Base-by-base conservation (phyloP, 1,140 invertebrate genomes). In the Lucilia cuprina region DNA sequence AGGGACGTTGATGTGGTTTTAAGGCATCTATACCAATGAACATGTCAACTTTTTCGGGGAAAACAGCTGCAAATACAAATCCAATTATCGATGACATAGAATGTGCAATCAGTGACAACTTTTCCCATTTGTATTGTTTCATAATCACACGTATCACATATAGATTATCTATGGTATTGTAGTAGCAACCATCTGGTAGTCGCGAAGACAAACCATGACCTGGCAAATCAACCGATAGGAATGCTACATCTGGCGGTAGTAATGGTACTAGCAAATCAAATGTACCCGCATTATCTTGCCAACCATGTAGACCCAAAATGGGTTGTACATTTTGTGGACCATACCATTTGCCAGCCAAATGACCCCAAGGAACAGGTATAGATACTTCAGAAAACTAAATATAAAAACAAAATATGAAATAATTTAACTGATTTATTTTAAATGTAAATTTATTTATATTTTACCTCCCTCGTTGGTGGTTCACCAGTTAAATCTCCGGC, bases 301-400 rank as follows among this genome's bases (percentile, higher is more conserved):
- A 96, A 0, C 96, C 96, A 89, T 97, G 96, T 14, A 96, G 85
- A 0, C 93, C 93, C 34, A 96, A 86, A 83, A 96, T 93, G 0
- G 95, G 95, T 83, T 93, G 91, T 9, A 92, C 91, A 85, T 94
- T 90, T 65, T 92, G 92, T n/a, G 92, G 92, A 4, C 94, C 94
- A 94, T 94, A 96, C 90, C 94, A 92, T 91, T 95, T 96, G 84
- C 93, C 95, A 49, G 94, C 94, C 30, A 97, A 93, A 84, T 94
- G 93, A 10, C 96, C 96, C 95, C 95, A 96, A 19, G 95, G 95
- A 13, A 96, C 94, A 12, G 95, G 94, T 86, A 97, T 96, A 86
- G 94, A 90, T 70, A 96, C 92, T 91, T 96, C 95, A 83, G 94
- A 92, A 55, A 94, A 90, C 89, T 90, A 75, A 10, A 30, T 17